Conservation (phyloP, 1,140 invertebrate genomes). For the Agrypnia vestita region DNA sequence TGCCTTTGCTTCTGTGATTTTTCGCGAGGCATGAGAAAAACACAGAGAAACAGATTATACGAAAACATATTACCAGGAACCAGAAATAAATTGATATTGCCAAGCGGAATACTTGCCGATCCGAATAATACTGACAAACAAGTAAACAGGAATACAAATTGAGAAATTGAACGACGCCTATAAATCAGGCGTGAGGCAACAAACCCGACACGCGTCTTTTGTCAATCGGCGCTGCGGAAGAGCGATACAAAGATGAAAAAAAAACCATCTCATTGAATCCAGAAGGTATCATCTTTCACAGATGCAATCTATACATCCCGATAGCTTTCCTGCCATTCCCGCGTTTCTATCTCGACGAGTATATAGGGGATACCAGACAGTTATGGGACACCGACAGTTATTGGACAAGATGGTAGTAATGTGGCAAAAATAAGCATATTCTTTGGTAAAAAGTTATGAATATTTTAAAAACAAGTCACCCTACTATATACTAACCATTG, state of each 20-base stretch:
- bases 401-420: no score
- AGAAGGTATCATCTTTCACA: slow-evolving; percentile 27
- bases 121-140: neutral
- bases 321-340: neutral
- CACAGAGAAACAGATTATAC: no score
- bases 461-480: no score
- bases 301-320: slow-evolving; percentile 17
- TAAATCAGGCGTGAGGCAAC: slow-evolving; percentile 16
- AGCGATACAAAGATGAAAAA: neutral
- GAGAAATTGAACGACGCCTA: slow-evolving; percentile 10
- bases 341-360: neutral
- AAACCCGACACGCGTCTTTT: slow-evolving; percentile 19
- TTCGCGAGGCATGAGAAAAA: no score
- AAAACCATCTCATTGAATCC: slow-evolving; percentile 29
- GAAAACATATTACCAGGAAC: no score
- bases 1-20: no score
- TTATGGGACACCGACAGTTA: no score
- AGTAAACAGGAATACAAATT: slow-evolving; percentile 24
- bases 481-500: no score
- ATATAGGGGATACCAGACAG: no score
- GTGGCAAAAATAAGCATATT: no score
- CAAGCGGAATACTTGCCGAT: neutral
- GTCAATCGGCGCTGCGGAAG: slow-evolving; percentile 6
- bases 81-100: no score
- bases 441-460: no score